Conservation (phyloP, 2,888 invertebrate species). For the Galerucella calmariensis region DNA sequence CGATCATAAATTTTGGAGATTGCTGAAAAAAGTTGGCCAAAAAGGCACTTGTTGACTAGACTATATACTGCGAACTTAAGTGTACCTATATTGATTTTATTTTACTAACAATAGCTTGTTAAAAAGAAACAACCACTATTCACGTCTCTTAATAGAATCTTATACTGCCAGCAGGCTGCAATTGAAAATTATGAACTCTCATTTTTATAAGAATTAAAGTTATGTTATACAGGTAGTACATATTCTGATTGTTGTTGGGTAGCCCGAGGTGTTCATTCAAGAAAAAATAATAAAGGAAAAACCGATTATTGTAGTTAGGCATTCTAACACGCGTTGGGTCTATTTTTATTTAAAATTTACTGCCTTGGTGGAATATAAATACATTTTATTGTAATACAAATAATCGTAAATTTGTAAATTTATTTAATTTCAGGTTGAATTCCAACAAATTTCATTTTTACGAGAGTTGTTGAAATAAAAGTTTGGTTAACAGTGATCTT, state of each 20-base stretch:
- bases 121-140: too few species aligned
- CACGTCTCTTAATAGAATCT: too few species aligned
- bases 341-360: background rate
- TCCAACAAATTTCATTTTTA: background rate
- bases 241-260: background rate
- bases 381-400: background rate
- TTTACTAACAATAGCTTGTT: too few species aligned
- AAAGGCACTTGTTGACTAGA: too few species aligned
- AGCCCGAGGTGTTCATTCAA: background rate
- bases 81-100: too few species aligned
- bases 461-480: background rate
- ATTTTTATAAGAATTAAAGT: too few species aligned
- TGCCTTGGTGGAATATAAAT: background rate
- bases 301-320: background rate
- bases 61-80: too few species aligned
- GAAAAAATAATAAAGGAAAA: background rate
- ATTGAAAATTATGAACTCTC: too few species aligned
- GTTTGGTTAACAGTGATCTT: background rate
- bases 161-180: too few species aligned
- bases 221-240: too few species aligned
- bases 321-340: background rate
- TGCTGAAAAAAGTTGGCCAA: too few species aligned
- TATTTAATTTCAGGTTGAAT: background rate
- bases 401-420: background rate
- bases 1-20: too few species aligned